Conservation (phyloP, 1,140 invertebrate species). For the Sitodiplosis mosellana region DNA sequence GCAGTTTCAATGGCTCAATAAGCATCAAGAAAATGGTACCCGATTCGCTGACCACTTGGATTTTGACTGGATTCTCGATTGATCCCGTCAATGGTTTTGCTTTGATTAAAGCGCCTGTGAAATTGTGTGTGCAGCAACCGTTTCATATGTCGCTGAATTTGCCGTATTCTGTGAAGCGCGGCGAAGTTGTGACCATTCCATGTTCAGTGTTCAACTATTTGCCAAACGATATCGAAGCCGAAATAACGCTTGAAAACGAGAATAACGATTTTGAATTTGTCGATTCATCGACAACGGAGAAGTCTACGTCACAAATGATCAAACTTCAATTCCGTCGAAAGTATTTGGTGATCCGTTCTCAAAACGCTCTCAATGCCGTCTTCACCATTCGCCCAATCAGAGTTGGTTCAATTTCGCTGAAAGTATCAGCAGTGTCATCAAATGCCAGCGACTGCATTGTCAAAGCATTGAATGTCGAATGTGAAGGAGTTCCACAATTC, state of each 20-base stretch:
- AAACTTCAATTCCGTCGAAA: too few species aligned
- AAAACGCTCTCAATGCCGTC: too few species aligned
- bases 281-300: slow-evolving; percentile 31
- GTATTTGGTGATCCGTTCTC: too few species aligned
- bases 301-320: too few species aligned
- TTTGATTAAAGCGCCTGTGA: slow-evolving; percentile 45
- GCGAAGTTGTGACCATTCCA: slow-evolving; percentile 27
- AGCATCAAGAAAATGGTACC: slow-evolving; percentile 42
- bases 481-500: slow-evolving; percentile 60
- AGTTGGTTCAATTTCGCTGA: slow-evolving; percentile 55
- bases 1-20: slow-evolving; percentile 17
- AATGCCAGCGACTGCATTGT: slow-evolving; percentile 54
- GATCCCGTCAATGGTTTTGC: slow-evolving; percentile 72
- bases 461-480: slow-evolving; percentile 51
- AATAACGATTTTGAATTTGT: slow-evolving; percentile 65
- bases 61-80: slow-evolving; percentile 80
- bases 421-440: slow-evolving; percentile 39
- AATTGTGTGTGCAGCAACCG: slow-evolving; percentile 69
- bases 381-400: slow-evolving; percentile 64
- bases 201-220: slow-evolving; percentile 22
- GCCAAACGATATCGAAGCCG: slow-evolving; percentile 50
- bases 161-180: slow-evolving; percentile 75
- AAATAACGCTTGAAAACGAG: slow-evolving; percentile 66
- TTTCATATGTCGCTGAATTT: slow-evolving; percentile 69
- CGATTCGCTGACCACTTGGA: slow-evolving; percentile 82